Conservation (phyloP, 2,888 invertebrate species). For the Malachius bipustulatus region DNA sequence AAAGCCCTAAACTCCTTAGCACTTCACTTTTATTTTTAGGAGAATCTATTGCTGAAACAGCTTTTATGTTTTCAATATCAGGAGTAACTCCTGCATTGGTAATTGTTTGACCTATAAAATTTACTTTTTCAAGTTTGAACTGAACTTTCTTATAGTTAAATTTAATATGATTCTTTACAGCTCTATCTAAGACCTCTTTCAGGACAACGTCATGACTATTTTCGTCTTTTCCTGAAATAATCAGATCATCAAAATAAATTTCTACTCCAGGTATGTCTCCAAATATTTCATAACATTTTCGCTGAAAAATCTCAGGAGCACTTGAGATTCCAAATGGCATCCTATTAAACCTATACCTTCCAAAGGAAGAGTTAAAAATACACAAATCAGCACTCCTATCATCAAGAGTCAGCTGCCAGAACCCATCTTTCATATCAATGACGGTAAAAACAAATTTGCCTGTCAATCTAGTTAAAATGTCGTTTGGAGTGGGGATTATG, state of each 20-base stretch:
- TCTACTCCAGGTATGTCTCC: conserved; percentile 20
- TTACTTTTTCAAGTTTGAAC: conserved; percentile 16
- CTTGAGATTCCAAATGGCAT: conserved; percentile 21
- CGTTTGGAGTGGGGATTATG: conserved; percentile 11
- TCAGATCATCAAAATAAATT: conserved; percentile 23
- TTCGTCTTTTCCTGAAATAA: conserved; percentile 15
- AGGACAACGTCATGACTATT: conserved; percentile 22
- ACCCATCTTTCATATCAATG: too few relatives aligned
- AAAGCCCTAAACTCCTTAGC: conserved; percentile 16
- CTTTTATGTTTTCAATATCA: conserved; percentile 14
- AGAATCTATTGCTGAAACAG: conserved; percentile 13
- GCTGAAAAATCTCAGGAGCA: conserved; percentile 22
- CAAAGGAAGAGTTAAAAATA: conserved; percentile 16
- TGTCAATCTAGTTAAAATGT: conserved; percentile 11
- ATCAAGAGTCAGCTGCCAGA: conserved; percentile 9
- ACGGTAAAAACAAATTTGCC: conserved; percentile 13
- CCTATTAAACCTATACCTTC: conserved; percentile 19
- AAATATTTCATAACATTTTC: conserved; percentile 16
- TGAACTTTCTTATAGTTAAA: conserved; percentile 25
- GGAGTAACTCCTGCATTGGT: conserved; percentile 14
- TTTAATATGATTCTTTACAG: conserved; percentile 21
- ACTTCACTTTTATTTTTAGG: conserved; percentile 16
- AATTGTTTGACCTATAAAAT: conserved; percentile 15
- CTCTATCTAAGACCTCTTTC: conserved; percentile 19
- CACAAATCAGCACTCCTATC: conserved; percentile 6